phyloP scores from a whole-genome alignment of 2,113 vertebrate species.

The Neoarius graeffei region DNA sequence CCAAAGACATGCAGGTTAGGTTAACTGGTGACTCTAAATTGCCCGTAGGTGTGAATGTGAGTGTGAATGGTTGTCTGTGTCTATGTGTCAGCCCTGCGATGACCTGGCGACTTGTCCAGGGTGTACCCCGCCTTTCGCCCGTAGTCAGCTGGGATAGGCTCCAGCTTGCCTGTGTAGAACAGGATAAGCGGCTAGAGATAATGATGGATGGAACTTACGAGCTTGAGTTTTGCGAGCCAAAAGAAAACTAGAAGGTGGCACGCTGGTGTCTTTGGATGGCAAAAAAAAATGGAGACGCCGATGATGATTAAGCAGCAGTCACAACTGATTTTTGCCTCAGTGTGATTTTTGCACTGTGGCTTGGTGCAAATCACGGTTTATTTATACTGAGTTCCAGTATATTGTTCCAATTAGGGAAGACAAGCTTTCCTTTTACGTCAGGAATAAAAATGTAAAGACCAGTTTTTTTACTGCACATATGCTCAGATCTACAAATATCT shows the following conservation, averaged over 20 bases:
- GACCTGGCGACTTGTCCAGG: too few relatives aligned
- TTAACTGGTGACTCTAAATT: too few relatives aligned
- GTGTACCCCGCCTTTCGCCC: too few relatives aligned
- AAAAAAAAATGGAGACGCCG: background rate
- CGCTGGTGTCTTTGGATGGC: background rate
- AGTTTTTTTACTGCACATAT: background rate
- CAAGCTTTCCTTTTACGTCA: background rate
- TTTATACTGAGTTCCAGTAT: background rate
- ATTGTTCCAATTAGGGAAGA: background rate
- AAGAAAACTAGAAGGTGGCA: background rate
- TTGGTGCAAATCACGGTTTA: background rate
- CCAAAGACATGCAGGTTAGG: too few relatives aligned
- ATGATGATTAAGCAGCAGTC: background rate
- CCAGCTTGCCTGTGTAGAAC: too few relatives aligned
- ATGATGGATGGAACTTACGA: background rate
- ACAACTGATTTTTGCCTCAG: background rate
- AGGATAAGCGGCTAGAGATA: too few relatives aligned
- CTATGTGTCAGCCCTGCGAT: too few relatives aligned
- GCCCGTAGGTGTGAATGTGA: too few relatives aligned
- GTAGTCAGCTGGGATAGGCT: too few relatives aligned
- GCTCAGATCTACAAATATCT: background rate
- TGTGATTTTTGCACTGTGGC: background rate
- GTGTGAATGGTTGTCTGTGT: too few relatives aligned
- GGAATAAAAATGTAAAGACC: background rate
- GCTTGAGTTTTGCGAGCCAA: background rate